These are phyloP conservation scores for Odontocolon sp. DNA, from an alignment of 2,888 invertebrate species.

Conservation along the genomic window DNA sequence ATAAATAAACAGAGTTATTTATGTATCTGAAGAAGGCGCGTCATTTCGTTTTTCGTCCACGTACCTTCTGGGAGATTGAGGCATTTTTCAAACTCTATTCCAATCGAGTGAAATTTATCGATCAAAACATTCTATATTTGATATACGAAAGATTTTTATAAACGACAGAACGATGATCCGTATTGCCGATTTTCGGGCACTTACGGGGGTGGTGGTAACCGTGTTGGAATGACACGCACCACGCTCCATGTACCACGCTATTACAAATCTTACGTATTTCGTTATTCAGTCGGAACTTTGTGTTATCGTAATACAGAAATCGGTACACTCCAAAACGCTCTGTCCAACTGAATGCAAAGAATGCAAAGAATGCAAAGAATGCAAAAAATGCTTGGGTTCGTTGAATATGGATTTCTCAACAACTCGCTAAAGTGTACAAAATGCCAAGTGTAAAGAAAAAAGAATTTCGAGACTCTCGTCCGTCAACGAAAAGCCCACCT, in stretches of 20 bases:
- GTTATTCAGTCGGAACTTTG: constrained; percentile 3
- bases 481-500: too few species aligned
- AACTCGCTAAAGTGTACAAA: too few species aligned
- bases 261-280: constrained; percentile 15
- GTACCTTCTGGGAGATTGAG: not conserved
- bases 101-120: not conserved
- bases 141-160: constrained; percentile 46
- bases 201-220: constrained; percentile 18
- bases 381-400: too few species aligned
- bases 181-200: constrained; percentile 20
- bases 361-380: too few species aligned
- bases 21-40: constrained; percentile 21
- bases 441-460: too few species aligned
- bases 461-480: too few species aligned
- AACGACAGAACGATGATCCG: constrained; percentile 44
- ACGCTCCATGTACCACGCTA: constrained; percentile 21
- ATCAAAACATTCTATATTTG: constrained; percentile 45
- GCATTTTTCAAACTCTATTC: not conserved
- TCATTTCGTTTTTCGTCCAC: too few species aligned
- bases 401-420: too few species aligned
- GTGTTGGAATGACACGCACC: constrained; percentile 34
- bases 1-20: constrained; percentile 39
- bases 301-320: too few species aligned
- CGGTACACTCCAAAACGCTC: too few species aligned
- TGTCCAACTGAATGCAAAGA: too few species aligned